phyloP scores from a whole-genome alignment of 2,888 invertebrate species.

The Malthinus flaveolus region DNA sequence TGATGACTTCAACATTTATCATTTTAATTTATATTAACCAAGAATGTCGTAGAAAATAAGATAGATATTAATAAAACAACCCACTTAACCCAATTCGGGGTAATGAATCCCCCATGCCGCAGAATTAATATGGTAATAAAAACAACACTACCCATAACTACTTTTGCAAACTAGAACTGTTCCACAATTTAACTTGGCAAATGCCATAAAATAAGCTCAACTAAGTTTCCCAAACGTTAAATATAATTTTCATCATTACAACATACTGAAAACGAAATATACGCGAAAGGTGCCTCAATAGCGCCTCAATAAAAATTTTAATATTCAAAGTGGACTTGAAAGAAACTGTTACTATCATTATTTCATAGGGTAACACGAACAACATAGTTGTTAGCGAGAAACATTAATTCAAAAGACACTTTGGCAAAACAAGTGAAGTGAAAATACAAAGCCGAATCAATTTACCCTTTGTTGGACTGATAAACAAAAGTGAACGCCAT shows the following conservation, averaged over 20 bases:
- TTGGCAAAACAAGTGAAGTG: conserved; percentile 20
- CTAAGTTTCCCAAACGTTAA: too few species aligned
- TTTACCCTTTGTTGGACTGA: conserved; percentile 26
- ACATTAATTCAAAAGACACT: conserved; percentile 13
- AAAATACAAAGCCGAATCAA: conserved; percentile 25
- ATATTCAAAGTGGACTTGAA: too few species aligned
- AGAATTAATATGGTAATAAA: conserved; percentile 2
- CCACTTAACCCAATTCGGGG: too few species aligned
- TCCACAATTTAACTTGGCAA: conserved; percentile 2
- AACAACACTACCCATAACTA: neutral
- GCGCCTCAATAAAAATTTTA: too few species aligned
- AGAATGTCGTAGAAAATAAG: too few species aligned
- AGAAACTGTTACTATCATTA: neutral
- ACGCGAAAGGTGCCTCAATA: too few species aligned
- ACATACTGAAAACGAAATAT: too few species aligned
- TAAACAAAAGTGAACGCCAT: conserved; percentile 14
- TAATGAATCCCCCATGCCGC: neutral
- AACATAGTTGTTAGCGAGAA: conserved; percentile 10
- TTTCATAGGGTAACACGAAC: conserved; percentile 5
- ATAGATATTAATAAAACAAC: too few species aligned
- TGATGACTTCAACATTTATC: too few species aligned
- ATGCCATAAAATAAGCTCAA: neutral
- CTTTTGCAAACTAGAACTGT: conserved; percentile 1
- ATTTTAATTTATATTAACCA: too few species aligned
- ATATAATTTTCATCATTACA: too few species aligned